Evolutionary conservation across 1,140 invertebrate species (phyloP).

Genomic region (Heliconius nattereri): DNA sequence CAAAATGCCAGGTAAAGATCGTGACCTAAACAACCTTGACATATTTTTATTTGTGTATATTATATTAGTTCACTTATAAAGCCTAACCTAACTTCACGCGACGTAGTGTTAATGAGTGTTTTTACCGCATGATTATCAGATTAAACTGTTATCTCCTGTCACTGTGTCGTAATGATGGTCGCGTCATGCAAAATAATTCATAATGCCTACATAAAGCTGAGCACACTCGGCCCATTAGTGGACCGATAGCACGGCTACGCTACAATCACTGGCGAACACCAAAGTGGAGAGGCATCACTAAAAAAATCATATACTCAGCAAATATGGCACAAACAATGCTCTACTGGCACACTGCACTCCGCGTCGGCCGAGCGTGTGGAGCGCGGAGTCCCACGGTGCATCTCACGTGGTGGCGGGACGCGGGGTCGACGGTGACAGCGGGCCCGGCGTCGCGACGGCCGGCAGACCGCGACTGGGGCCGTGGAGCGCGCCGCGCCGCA

Average conservation of each 20-base stretch:
- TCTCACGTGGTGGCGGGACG: constrained; percentile 61
- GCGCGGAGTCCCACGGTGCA: constrained; percentile 54
- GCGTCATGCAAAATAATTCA: constrained; percentile 53
- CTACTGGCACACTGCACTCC: constrained; percentile 63
- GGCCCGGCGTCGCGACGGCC: constrained; percentile 76
- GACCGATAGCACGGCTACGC: constrained; percentile 58
- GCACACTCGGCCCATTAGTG: constrained; percentile 54
- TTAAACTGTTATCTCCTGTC: constrained; percentile 75
- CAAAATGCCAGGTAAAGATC: constrained; percentile 27
- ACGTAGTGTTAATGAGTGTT: constrained; percentile 71
- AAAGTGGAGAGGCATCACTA: constrained; percentile 25
- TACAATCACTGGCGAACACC: constrained; percentile 36
- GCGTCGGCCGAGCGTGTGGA: constrained; percentile 39
- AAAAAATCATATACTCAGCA: constrained; percentile 25
- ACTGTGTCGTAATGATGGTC: constrained; percentile 67
- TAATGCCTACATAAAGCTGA: constrained; percentile 53
- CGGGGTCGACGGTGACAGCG: constrained; percentile 57
- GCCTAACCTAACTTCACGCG: constrained; percentile 40
- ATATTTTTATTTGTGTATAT: constrained; percentile 46
- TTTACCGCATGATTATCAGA: constrained; percentile 73
- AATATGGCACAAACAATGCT: constrained; percentile 56
- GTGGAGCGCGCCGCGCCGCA: constrained; percentile 64
- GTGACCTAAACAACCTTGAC: constrained; percentile 54
- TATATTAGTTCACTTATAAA: constrained; percentile 44
- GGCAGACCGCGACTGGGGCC: constrained; percentile 76